Percentiles rank a stretch among this genome's conserved stretches.
Conservation (phyloP, 2,797 vertebrate species). For the Basileuterus tristriatus region DNA sequence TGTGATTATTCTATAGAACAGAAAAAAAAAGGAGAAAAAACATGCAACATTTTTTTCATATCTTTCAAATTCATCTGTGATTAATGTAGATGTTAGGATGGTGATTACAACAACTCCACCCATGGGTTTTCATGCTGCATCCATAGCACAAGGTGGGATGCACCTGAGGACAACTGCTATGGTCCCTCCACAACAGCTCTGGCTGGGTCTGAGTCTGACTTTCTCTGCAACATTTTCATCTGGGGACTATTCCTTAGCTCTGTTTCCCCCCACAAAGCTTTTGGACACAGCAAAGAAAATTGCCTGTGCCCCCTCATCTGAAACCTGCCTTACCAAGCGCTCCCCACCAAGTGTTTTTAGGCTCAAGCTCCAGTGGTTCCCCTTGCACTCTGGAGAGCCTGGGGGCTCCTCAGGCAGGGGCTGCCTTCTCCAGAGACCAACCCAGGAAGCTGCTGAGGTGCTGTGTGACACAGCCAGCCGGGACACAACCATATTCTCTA, state of each 20-base stretch:
- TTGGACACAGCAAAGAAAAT: background rate
- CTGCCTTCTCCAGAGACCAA: accelerated
- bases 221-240: background rate
- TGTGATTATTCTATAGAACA: background rate
- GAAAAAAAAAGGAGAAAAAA: background rate
- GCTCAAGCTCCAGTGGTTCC: accelerated
- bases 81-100: background rate
- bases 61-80: background rate
- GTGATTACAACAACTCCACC: background rate
- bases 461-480: accelerated
- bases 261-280: background rate
- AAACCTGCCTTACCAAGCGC: accelerated
- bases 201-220: background rate
- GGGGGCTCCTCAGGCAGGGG: accelerated
- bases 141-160: background rate
- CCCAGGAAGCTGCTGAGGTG: background rate
- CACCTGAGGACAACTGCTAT: accelerated
- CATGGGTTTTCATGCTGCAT: accelerated
- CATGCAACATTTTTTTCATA: background rate
- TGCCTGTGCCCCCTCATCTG: background rate
- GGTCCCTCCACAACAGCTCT: background rate
- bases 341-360: background rate
- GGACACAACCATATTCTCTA: background rate
- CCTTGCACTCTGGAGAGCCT: accelerated
- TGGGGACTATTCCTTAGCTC: background rate